phyloP scores from a whole-genome alignment of 2,797 vertebrate species.

The Psittacula echo region DNA sequence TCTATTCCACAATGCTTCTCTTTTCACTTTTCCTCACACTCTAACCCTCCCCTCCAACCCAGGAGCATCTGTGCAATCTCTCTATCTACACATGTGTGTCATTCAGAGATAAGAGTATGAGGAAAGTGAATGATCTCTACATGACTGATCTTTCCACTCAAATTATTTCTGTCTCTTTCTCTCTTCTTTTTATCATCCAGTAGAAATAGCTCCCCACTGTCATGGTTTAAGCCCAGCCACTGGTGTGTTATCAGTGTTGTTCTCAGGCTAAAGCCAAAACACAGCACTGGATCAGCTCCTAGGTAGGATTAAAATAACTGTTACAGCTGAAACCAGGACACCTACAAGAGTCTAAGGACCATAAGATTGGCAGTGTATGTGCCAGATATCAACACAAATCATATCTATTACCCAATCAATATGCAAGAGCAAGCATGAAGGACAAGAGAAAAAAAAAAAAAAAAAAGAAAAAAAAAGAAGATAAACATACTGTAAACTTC shows the following conservation, averaged over 20 bases:
- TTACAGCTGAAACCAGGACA: background rate
- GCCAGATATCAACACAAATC: background rate
- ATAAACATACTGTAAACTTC: background rate
- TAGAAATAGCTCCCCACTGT: background rate
- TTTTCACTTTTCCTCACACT: background rate
- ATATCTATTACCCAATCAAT: background rate
- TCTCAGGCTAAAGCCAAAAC: background rate
- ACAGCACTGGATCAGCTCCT: background rate
- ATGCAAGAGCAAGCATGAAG: background rate
- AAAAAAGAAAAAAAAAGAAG: background rate
- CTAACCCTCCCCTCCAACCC: background rate
- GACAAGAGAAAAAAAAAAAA: too few relatives aligned
- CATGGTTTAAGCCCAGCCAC: background rate
- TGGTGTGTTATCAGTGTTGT: background rate
- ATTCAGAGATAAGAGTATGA: background rate
- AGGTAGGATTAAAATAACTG: background rate
- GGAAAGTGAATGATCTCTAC: background rate
- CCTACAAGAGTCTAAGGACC: background rate
- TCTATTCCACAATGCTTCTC: background rate
- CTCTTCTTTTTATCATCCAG: background rate
- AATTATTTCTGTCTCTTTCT: background rate
- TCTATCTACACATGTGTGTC: background rate
- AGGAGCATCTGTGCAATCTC: background rate
- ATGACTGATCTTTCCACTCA: background rate
- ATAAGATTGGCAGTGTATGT: background rate